Evolutionary conservation across 2,888 invertebrate species (phyloP), one percentile per base, ranked within the genome.

Genomic region (Acronicta alni): DNA sequence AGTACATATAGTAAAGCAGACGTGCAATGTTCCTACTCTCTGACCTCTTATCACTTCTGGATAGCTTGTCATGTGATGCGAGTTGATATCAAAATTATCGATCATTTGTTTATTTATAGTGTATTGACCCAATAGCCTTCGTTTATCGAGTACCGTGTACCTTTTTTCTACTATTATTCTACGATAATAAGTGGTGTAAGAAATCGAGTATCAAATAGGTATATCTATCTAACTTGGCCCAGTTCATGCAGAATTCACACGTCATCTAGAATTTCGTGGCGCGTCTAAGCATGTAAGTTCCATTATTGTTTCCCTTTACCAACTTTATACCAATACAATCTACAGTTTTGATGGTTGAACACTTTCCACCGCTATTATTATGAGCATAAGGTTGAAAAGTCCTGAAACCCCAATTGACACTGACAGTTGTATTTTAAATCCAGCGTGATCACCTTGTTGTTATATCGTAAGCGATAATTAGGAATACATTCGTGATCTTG

Each of bases 41-140:
- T 75, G 75, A 72, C 52, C 57, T 15, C 48, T 71, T 72, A 75
- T 75, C 75, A 43, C 39, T 55, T 46, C 56, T 65, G 46, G 64
- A 48, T 51, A 16, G 56, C 9, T 26, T 10, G 30, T 53, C 72
- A 72, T 54, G 72, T 72, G 59, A 60, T 62, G 52, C 44, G 10
- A 18, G 60, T 35, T 14, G 51, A 54, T 30, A 30, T 30, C 30
- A 12, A 12, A 30, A 30, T 30, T 74, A 66, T 43, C 44, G 7
- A 1, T 7, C 39, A 30, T 17, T 26, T 67, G 41, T 62, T 67
- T 54, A 58, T 42, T 43, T 46, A 47, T 35, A 63, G 67, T 52
- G 30, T 63, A 39, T 30, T 32, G 67, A 71, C 57, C 63, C 23
- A 10, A 3, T 16, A 14, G 9, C 44, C 32, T 35, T 53, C 35